A percentile compares a stretch with the other conserved stretches of the same genome.
These are phyloP conservation scores for Ianthella basta DNA, from an alignment of 37 sponge, comb jelly and placozoan genomes.

Conservation along the genomic window DNA sequence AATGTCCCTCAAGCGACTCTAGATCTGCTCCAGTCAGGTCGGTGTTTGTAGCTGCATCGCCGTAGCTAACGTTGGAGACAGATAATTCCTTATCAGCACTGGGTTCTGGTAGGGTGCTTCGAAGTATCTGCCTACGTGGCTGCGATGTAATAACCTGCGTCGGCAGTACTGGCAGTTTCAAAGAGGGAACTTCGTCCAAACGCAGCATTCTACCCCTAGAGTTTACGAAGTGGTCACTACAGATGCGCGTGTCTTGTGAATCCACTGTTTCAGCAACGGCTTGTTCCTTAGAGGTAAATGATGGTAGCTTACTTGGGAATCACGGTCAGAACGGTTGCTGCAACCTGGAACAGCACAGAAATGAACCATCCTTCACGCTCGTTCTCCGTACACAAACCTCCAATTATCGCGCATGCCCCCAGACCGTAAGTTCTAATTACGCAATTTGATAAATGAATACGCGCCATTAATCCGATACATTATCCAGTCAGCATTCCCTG, in stretches of 20 bases:
- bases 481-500: constrained; percentile 10
- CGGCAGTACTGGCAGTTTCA: constrained; percentile 35
- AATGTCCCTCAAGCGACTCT: not conserved
- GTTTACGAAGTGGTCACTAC: constrained; percentile 40
- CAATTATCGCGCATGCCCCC: constrained; percentile 31
- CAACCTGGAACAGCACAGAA: constrained; percentile 54
- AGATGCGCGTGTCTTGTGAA: constrained; percentile 47
- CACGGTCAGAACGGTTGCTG: constrained; percentile 20
- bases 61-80: not conserved
- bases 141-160: constrained; percentile 19
- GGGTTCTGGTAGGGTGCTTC: not conserved
- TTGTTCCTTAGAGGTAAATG: constrained; percentile 52
- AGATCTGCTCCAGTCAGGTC: constrained; percentile 8
- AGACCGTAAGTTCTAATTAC: constrained; percentile 32
- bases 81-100: not conserved
- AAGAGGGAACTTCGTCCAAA: constrained; percentile 16
- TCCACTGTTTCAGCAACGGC: constrained; percentile 41
- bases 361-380: constrained; percentile 15
- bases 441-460: constrained; percentile 34
- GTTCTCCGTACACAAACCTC: not conserved
- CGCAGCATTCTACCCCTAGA: constrained; percentile 1
- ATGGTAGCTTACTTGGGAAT: constrained; percentile 25
- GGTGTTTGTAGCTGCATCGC: not conserved
- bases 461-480: constrained; percentile 39
- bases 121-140: constrained; percentile 12